Percentiles rank a stretch among this genome's conserved stretches.
Conservation (phyloP, 2,888 invertebrate genomes). For the Limnephilus rhombicus region DNA sequence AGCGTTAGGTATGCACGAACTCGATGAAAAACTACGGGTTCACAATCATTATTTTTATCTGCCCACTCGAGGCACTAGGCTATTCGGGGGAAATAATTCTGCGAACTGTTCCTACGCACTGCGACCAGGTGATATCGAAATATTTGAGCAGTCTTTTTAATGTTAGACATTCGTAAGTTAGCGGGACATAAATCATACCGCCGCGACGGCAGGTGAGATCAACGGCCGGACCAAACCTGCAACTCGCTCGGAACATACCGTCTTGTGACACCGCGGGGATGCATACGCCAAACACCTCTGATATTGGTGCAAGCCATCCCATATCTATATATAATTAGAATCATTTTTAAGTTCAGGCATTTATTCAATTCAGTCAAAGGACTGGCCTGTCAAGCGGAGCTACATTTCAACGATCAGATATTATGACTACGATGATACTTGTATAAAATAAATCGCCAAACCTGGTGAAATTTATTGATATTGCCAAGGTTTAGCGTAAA, state of each 20-base stretch:
- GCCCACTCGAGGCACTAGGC: not conserved
- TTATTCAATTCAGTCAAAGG: not conserved
- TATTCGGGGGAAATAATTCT: not conserved
- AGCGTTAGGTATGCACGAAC: not conserved
- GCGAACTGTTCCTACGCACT: not conserved
- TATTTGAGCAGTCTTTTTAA: not conserved
- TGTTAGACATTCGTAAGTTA: not conserved
- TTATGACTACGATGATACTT: no score
- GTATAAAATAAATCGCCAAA: no score
- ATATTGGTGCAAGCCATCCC: not conserved
- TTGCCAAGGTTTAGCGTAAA: no score
- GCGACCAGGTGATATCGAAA: slow-evolving; percentile 12
- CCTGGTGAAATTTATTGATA: no score
- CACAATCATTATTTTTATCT: slow-evolving; percentile 1
- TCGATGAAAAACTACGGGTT: not conserved
- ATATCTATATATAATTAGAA: not conserved
- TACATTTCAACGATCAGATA: no score
- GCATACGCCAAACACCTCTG: not conserved
- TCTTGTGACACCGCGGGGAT: not conserved
- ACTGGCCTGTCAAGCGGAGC: no score
- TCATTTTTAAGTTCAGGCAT: not conserved
- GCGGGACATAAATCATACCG: slow-evolving; percentile 12
- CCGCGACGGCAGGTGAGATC: slow-evolving; percentile 11
- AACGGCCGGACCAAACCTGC: slow-evolving; percentile 36
- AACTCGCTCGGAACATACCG: not conserved